A percentile compares a stretch with the other conserved stretches of the same genome.
Evolutionary conservation across 2,113 vertebrate genomes (phyloP).

Genomic region (Ondatra zibethicus): DNA sequence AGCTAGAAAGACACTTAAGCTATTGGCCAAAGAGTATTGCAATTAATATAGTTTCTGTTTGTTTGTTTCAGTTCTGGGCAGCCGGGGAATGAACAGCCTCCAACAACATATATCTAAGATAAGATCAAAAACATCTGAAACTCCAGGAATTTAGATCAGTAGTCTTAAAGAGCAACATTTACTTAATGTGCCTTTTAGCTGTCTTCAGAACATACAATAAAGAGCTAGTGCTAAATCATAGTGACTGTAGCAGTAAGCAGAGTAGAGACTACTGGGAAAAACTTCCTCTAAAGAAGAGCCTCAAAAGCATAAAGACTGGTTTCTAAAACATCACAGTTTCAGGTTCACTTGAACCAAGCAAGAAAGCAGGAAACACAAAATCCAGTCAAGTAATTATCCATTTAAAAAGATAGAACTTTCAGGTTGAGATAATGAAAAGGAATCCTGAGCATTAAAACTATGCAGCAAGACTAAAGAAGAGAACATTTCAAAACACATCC

Average conservation of each 20-base stretch:
- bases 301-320: neutral
- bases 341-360: neutral
- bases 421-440: neutral
- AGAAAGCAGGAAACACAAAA: neutral
- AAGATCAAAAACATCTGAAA: neutral
- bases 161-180: neutral
- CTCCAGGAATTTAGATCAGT: neutral
- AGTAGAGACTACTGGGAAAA: neutral
- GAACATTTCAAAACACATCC: neutral
- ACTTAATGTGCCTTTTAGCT: neutral
- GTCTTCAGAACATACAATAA: neutral
- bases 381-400: neutral
- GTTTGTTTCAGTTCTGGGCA: too few relatives aligned
- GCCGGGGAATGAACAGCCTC: too few relatives aligned
- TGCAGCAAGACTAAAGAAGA: neutral
- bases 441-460: neutral
- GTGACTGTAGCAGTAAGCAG: neutral
- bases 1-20: too few relatives aligned
- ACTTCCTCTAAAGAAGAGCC: neutral
- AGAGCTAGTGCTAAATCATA: neutral
- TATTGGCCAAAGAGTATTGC: too few relatives aligned
- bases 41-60: too few relatives aligned
- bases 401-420: too few relatives aligned
- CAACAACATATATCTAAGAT: too few relatives aligned
- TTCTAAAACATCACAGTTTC: neutral